Percentiles rank a stretch among this genome's conserved stretches.
These are phyloP conservation scores for Tachuris rubrigastra DNA, from an alignment of 2,113 vertebrate genomes.

Conservation along the genomic window DNA sequence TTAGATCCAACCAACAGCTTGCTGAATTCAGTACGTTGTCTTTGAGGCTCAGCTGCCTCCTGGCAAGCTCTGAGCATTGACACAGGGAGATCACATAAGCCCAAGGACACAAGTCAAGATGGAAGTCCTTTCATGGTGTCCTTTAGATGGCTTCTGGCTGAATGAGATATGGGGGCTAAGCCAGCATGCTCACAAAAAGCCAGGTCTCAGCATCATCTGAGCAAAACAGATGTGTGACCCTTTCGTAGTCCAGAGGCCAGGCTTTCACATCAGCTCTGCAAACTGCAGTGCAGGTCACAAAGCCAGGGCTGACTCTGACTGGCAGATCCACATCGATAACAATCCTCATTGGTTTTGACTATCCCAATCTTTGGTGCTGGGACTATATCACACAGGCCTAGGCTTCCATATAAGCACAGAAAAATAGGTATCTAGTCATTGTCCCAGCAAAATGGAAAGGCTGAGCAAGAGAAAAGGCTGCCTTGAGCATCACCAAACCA, in stretches of 20 bases:
- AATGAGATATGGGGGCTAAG: fast-evolving
- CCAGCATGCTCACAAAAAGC: not conserved
- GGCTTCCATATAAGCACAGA: not conserved
- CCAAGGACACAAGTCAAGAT: not conserved
- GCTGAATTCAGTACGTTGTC: not conserved
- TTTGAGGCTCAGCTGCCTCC: not conserved
- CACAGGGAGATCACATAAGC: not conserved
- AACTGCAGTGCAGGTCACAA: not conserved
- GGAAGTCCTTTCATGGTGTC: not conserved
- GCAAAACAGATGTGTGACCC: not conserved
- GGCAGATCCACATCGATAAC: not conserved
- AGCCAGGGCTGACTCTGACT: not conserved
- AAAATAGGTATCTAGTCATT: not conserved
- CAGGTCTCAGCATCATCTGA: not conserved
- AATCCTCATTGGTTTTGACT: fast-evolving
- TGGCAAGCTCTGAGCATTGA: not conserved
- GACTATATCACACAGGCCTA: not conserved
- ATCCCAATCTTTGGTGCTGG: not conserved
- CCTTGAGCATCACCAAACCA: not conserved
- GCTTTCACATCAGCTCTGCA: not conserved
- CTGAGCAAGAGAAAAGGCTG: not conserved
- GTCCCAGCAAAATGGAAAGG: not conserved
- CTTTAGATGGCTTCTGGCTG: not conserved
- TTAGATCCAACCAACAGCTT: constrained; percentile 25
- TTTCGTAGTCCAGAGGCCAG: not conserved